Conservation (phyloP, 2,888 invertebrate genomes). For the Folsomia manolachei region DNA sequence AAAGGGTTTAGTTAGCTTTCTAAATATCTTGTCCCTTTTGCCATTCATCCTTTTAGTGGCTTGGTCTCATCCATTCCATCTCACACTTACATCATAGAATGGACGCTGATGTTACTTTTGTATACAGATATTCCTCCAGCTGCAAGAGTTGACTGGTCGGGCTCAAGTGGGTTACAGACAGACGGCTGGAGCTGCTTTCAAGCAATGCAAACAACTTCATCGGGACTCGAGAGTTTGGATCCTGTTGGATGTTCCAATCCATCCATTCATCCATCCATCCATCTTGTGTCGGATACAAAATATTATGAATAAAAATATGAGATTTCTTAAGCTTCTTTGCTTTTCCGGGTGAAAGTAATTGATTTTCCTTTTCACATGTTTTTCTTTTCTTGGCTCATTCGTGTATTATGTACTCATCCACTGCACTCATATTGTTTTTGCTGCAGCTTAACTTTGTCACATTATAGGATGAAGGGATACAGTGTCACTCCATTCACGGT, state of each 20-base stretch:
- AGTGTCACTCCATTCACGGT: no score
- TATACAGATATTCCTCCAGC: not conserved
- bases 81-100: no score
- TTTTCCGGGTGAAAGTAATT: constrained; percentile 13
- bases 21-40: not conserved
- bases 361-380: constrained; percentile 8
- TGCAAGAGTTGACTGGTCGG: no score
- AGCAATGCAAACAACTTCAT: constrained; percentile 20
- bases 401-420: not conserved
- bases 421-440: not conserved
- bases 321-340: constrained; percentile 17
- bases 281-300: constrained; percentile 20
- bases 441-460: not conserved
- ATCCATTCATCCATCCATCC: constrained; percentile 9
- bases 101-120: no score
- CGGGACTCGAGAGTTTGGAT: not conserved
- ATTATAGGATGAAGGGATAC: no score
- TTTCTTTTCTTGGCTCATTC: not conserved
- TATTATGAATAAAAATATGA: constrained; percentile 24
- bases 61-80: not conserved
- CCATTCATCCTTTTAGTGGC: constrained; percentile 1
- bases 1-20: constrained; percentile 8
- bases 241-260: no score
- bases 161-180: no score
- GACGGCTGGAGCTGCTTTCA: no score